Base-by-base conservation (phyloP, 2,797 vertebrate species). In the Enteromius argenteus region DNA sequence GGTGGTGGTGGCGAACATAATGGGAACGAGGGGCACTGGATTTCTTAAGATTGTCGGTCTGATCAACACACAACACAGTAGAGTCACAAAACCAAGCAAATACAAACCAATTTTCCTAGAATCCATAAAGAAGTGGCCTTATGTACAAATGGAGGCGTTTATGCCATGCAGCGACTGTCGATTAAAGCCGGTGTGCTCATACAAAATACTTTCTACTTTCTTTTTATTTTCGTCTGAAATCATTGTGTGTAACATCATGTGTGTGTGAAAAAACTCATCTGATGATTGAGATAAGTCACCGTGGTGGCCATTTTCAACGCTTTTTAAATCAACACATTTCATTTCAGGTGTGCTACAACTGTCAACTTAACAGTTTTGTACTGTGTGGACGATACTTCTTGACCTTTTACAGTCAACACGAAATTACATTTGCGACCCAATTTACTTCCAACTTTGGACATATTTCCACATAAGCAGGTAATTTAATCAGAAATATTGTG, bases 21-120 rank as follows among this genome's bases (percentile, higher is more conserved):
- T 35, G 68, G 13, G 66, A n/a, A 60, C 2, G 44, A 19, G 90
- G 90, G 91, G 91, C 90, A 86, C 86, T 84, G 91, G 46, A 37
- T 84, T 71, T 21, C 27, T 76, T 77, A 90, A 90, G 93, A 94
- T 92, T 94, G 93, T 94, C 91, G 90, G 84, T 85, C 75, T 84
- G 87, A 91, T 92, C 90, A 90, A 62, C 80, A 94, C 87, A 86
- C 79, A 87, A 80, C 72, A 84, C 83, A 90, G 80, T 39, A 83
- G 66, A 58, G 66, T 72, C 82, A 84, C 82, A 71, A 79, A 84
- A 79, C 67, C 21, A 84, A 72, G 64, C 46, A 67, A 66, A 46
- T 79, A 84, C 75, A 79, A 84, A 84, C 71, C 53, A 84, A 27
- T 39, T 56, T 53, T 11, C n/a, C 19, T 44, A 44, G 51, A 69